Evolutionary conservation across 1,140 invertebrate species (phyloP), one percentile per base, ranked within the genome.

Genomic region (Episyrphus balteatus): DNA sequence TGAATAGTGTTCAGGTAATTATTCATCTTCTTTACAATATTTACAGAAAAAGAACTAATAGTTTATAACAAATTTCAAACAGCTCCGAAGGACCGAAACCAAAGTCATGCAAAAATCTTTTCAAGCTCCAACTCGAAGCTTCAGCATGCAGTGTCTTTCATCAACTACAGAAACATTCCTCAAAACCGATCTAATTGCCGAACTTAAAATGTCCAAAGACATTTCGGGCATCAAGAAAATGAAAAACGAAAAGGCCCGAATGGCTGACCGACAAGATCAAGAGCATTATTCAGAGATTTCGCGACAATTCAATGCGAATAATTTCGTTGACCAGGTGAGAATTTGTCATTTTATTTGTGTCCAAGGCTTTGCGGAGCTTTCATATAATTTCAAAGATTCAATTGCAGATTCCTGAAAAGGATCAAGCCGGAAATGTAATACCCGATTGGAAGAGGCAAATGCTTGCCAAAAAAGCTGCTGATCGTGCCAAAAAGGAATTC

Each of bases 391-490:
- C 52, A 58, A 63, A 65, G 62, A 53, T 61, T 53, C 70, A 65
- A 59, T 69, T 61, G 36, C 72, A 94, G 87, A 84, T 96, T 52
- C 90, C 91, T 2, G 86, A 91, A 56, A 83, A 81, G 45, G 92
- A 95, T 61, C 79, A 81, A 34, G 80, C 85, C n/a, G 92, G 92
- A 12, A 88, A 88, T 55, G 70, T 82, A 15, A 93, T 95, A 60
- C 92, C 92, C 11, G 83, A 83, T 15, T 95, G 92, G 92, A 94
- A 94, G 66, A 71, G 91, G 18, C 90, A 95, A 70, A 92, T 97
- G 87, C 60, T 95, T 62, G 92, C 92, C 0, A 84, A 89, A 56
- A 90, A 94, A 66, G 86, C 88, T 1, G 92, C 92, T 0, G 91
- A 95, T 64, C 83, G 86, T 51, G 92, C 92, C 2, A 81, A 86